Conservation (phyloP, 2,113 vertebrate species). For the Odocoileus virginianus region DNA sequence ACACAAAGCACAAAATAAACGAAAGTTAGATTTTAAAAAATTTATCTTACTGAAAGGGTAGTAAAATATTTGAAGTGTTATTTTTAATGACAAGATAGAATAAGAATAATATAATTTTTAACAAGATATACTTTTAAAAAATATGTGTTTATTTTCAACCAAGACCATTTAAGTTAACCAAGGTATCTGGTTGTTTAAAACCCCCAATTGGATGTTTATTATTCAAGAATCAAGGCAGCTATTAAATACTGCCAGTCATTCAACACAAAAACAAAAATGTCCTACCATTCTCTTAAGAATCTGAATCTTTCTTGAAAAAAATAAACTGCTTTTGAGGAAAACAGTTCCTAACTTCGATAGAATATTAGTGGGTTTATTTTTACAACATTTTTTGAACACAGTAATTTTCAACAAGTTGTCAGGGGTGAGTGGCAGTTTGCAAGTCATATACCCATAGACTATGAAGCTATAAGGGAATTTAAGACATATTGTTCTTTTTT, state of each 20-base stretch:
- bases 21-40: background rate
- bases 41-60: background rate
- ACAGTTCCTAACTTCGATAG: background rate
- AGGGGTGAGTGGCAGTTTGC: background rate
- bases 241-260: background rate
- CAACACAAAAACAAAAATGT: background rate
- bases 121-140: background rate
- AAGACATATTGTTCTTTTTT: background rate
- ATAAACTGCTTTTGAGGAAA: background rate
- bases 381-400: background rate
- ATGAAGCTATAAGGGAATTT: background rate
- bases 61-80: background rate
- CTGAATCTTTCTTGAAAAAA: background rate
- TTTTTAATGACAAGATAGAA: background rate
- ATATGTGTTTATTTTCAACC: background rate
- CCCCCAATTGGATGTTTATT: background rate
- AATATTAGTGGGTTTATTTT: conserved; percentile 30
- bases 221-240: background rate
- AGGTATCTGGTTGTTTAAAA: background rate
- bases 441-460: background rate
- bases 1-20: background rate
- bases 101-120: background rate
- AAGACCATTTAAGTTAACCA: background rate
- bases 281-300: background rate
- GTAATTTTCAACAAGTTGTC: background rate